Base-by-base conservation (phyloP, 2,888 invertebrate genomes). In the Germaria angustata region DNA sequence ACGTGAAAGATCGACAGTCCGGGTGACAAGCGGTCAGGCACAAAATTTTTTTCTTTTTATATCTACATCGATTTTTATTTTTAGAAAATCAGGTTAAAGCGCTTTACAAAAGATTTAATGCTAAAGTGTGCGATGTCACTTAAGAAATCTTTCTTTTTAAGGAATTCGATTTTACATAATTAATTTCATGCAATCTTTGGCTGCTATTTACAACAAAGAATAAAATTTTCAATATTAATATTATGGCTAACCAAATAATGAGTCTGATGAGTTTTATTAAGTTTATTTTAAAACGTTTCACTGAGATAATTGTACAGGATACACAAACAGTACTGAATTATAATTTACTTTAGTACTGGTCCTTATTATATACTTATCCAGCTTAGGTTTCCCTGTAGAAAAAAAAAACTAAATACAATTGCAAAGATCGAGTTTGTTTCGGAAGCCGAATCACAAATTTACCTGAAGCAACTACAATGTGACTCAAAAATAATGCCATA, bases 21-120 rank as follows among this genome's bases (percentile, higher is more conserved):
- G 17, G 46, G 32, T 11, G 28, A 59, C 36, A 39, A 32, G 49
- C 20, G 9, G 11, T 13, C 36, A 41, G 6, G 28, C n/a, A 13
- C 36, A 11, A 22, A 61, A 53, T 6, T 20, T 41, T 59, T 57
- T 41, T 41, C n/a, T 53, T 41, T 61, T 8, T 51, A 24, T 15
- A 68, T 15, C 57, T 59, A 41, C 41, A 49, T 57, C 36, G n/a
- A 39, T 59, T 53, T 15, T 41, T 51, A 15, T 73, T 68, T 65
- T 72, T 41, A 9, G 53, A 61, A 80, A 80, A 80, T 11, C 51
- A 80, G 72, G 51, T 80, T 80, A 32, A 61, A 44, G 57, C 59
- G 28, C 17, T 72, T 72, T 46, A 68, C 44, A 63, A 61, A 51
- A 68, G 53, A 53, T 51, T 61, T 68, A 41, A 68, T 57, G 32